phyloP scores from a whole-genome alignment of 2,113 vertebrate genomes.

The Sylvia atricapilla region DNA sequence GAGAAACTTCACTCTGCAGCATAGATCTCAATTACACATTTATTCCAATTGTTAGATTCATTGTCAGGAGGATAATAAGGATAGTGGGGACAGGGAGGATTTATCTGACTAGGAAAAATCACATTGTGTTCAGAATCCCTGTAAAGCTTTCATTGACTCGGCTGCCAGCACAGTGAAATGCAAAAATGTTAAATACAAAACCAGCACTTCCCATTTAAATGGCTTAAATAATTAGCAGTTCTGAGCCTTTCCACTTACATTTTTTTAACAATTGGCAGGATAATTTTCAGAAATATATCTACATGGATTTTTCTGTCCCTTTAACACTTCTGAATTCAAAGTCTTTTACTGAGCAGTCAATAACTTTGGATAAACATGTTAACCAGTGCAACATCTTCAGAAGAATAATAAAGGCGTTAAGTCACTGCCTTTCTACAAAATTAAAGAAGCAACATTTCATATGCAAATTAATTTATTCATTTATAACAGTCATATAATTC shows the following conservation, averaged over 20 bases:
- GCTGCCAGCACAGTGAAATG: not conserved
- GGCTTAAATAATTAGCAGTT: slow-evolving; percentile 34
- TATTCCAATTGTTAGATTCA: slow-evolving; percentile 26
- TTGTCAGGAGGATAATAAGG: slow-evolving; percentile 47
- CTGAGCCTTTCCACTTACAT: not conserved
- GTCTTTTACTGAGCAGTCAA: not conserved
- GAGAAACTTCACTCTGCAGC: not conserved
- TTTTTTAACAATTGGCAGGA: not conserved
- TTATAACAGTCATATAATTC: not conserved
- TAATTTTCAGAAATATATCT: not conserved
- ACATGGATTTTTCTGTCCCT: not conserved
- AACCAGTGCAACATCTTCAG: not conserved
- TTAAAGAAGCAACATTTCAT: not conserved
- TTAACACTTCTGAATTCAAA: not conserved
- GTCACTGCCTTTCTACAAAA: not conserved
- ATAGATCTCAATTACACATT: slow-evolving; percentile 11
- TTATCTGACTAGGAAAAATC: slow-evolving; percentile 43
- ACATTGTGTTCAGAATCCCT: not conserved
- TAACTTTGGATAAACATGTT: not conserved
- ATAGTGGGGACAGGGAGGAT: slow-evolving; percentile 13
- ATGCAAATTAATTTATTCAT: not conserved
- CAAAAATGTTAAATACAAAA: slow-evolving; percentile 22
- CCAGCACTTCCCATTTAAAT: slow-evolving; percentile 34
- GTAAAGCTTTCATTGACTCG: slow-evolving; percentile 15
- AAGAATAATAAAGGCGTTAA: not conserved